phyloP scores from a whole-genome alignment of 23 tunicate species.

The Trididemnum nubilum region DNA sequence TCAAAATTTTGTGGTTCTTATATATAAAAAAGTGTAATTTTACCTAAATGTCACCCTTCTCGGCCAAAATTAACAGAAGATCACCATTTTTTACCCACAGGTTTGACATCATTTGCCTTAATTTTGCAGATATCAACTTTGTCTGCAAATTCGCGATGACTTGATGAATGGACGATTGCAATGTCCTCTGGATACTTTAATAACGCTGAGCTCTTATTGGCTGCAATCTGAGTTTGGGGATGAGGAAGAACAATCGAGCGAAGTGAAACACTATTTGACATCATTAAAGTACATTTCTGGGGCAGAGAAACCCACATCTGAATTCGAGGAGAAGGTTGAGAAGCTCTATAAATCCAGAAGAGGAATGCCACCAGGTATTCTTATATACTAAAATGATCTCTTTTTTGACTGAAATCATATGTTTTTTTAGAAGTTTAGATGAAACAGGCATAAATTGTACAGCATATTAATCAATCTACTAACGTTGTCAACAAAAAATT shows the following conservation, averaged over 20 bases:
- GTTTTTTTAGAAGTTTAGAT: no score
- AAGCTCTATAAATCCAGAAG: constrained; percentile 40
- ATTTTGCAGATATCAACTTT: constrained; percentile 85
- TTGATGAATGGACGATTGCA: constrained; percentile 38
- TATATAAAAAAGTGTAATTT: no score
- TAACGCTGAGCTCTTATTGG: constrained; percentile 66
- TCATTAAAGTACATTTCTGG: constrained; percentile 27
- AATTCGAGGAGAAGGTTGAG: constrained; percentile 46
- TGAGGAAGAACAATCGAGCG: constrained; percentile 9
- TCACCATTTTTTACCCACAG: no score
- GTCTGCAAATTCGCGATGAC: constrained; percentile 83
- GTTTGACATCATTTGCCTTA: no score
- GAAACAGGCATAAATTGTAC: no score
- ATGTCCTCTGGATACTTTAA: constrained; percentile 67
- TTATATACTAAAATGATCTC: no score
- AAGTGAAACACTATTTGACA: constrained; percentile 25
- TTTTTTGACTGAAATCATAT: no score
- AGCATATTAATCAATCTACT: no score
- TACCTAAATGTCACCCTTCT: no score
- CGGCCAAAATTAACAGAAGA: no score
- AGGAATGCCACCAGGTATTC: constrained; percentile 68
- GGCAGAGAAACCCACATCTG: constrained; percentile 25
- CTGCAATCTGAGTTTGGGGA: constrained; percentile 79
- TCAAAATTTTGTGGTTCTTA: no score
- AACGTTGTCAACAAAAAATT: no score